phyloP scores from a whole-genome alignment of 1,140 invertebrate genomes.

The Cydia pomonella region DNA sequence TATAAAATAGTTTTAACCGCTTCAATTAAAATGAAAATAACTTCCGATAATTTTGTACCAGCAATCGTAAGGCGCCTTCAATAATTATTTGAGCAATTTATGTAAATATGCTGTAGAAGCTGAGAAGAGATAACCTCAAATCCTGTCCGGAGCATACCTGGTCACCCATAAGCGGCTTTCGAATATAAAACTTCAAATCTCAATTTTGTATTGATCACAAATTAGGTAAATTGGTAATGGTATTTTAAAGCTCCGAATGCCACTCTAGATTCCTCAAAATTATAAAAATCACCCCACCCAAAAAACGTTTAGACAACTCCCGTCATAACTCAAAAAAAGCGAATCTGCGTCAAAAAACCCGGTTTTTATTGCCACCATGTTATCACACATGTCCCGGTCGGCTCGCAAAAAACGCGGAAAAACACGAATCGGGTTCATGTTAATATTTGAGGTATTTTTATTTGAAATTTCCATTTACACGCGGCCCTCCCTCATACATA shows the following conservation, averaged over 20 bases:
- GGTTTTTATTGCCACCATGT: slow-evolving; percentile 61
- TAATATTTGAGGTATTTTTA: slow-evolving; percentile 79
- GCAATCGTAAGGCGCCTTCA: too few species aligned
- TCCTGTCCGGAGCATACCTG: too few species aligned
- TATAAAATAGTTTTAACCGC: too few species aligned
- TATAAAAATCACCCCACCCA: background rate
- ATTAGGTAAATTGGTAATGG: background rate
- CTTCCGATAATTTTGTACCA: too few species aligned
- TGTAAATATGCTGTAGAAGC: too few species aligned
- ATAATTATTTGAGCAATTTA: too few species aligned
- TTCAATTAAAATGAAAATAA: too few species aligned
- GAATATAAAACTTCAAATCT: too few species aligned
- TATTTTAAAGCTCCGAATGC: background rate
- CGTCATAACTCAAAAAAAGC: slow-evolving; percentile 37
- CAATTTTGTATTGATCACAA: too few species aligned
- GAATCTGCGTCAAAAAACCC: slow-evolving; percentile 47
- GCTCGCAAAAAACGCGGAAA: slow-evolving; percentile 58
- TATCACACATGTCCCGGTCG: slow-evolving; percentile 61
- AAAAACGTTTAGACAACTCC: slow-evolving; percentile 4
- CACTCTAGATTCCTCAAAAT: background rate
- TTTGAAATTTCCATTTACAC: slow-evolving; percentile 80
- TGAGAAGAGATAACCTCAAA: too few species aligned
- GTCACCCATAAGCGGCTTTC: too few species aligned
- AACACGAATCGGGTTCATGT: slow-evolving; percentile 77
- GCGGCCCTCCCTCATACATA: slow-evolving; percentile 76